Evolutionary conservation across 2,888 invertebrate genomes (phyloP).

Genomic region (Hirtodrosophila confusa): DNA sequence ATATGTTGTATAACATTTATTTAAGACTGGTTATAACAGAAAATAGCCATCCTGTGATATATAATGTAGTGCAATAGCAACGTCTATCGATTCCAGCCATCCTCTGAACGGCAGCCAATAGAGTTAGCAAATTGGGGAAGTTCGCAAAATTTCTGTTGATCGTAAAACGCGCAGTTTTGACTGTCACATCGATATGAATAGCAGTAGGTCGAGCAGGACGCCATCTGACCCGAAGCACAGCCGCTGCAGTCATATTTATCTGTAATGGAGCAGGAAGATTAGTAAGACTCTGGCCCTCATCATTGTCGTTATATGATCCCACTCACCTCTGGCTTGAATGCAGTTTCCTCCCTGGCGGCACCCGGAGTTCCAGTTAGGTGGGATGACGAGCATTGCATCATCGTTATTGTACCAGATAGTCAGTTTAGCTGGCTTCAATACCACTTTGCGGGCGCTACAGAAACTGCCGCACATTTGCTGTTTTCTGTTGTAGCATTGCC

Average conservation of each 20-base stretch:
- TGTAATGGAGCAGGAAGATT: neutral
- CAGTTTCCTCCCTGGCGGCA: conserved; percentile 51
- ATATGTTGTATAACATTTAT: too few relatives aligned
- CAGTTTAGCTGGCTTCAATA: conserved; percentile 53
- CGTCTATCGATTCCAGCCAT: conserved; percentile 62
- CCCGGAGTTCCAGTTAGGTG: conserved; percentile 51
- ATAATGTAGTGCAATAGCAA: too few relatives aligned
- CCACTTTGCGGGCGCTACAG: conserved; percentile 67
- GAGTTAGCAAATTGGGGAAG: conserved; percentile 30
- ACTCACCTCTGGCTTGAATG: conserved; percentile 42
- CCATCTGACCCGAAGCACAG: conserved; percentile 48
- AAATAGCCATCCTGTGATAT: too few relatives aligned
- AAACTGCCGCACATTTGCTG: conserved; percentile 70
- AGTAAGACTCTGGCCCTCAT: neutral
- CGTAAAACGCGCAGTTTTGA: conserved; percentile 63
- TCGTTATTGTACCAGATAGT: conserved; percentile 38
- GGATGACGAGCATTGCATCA: conserved; percentile 46
- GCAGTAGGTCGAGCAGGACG: conserved; percentile 70
- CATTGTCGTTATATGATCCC: too few relatives aligned
- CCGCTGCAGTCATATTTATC: conserved; percentile 69
- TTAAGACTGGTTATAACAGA: too few relatives aligned
- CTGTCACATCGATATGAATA: conserved; percentile 59
- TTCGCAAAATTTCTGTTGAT: conserved; percentile 67
- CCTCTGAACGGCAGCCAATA: conserved; percentile 60
- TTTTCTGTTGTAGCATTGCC: conserved; percentile 71